Conservation (phyloP, 1,140 invertebrate species). For the Brachionus sp. region DNA sequence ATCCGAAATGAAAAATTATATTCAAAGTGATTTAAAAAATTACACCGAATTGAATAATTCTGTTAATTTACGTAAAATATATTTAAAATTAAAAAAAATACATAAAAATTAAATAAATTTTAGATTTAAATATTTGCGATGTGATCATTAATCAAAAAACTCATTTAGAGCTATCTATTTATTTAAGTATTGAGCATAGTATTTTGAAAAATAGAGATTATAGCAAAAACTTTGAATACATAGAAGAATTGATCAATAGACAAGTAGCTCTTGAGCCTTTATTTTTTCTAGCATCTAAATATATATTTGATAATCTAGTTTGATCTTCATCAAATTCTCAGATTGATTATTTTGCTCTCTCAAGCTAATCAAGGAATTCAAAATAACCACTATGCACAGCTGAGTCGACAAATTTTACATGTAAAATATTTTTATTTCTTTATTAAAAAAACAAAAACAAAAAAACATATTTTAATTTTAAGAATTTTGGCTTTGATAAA, state of each 20-base stretch:
- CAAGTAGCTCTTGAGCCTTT: neutral
- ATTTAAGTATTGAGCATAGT: slow-evolving; percentile 20
- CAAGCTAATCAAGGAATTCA: slow-evolving; percentile 22
- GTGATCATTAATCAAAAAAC: slow-evolving; percentile 35
- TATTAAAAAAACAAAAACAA: neutral
- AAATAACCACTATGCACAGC: neutral
- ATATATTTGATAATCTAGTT: neutral
- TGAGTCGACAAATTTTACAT: slow-evolving; percentile 9
- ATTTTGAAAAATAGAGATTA: slow-evolving; percentile 25
- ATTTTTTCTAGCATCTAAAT: neutral
- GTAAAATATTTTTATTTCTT: neutral
- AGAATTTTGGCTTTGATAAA: slow-evolving; percentile 41
- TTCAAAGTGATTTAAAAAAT: slow-evolving; percentile 10
- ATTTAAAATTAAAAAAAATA: neutral
- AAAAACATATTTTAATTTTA: neutral
- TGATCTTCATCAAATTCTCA: slow-evolving; percentile 28
- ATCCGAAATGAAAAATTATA: slow-evolving; percentile 26
- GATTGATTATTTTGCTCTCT: slow-evolving; percentile 10
- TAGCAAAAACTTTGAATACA: slow-evolving; percentile 25
- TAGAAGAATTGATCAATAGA: slow-evolving; percentile 36
- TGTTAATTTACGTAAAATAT: slow-evolving; percentile 5
- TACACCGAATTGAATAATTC: neutral
- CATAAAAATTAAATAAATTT: neutral
- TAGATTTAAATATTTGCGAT: slow-evolving; percentile 40
- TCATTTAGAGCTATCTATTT: slow-evolving; percentile 7